A percentile compares a stretch with the other conserved stretches of the same genome.
Evolutionary conservation across 2,797 vertebrate species (phyloP).

Genomic region (Halcyon leucocephala): DNA sequence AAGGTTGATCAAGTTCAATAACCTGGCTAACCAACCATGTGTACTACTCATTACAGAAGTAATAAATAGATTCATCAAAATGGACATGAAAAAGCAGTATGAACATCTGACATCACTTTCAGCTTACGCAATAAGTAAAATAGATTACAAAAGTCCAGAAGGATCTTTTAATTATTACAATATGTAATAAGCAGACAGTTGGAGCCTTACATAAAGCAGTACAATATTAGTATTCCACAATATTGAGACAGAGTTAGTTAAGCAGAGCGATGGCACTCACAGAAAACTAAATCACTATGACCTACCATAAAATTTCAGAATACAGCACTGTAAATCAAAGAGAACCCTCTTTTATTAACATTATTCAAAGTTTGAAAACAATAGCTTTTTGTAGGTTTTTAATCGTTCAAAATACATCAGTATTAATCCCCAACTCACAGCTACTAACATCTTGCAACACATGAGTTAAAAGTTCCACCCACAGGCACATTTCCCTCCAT

Average conservation of each 20-base stretch:
- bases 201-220: not conserved
- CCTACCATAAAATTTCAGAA: not conserved
- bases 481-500: not conserved
- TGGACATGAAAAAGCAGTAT: conserved; percentile 83
- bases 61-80: conserved; percentile 95
- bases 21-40: conserved; percentile 93
- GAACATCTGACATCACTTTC: conserved; percentile 74
- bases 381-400: not conserved
- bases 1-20: conserved; percentile 96
- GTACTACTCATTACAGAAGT: conserved; percentile 89
- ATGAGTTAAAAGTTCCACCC: not conserved
- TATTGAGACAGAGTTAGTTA: not conserved
- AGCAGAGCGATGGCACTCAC: not conserved
- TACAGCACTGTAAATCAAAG: not conserved
- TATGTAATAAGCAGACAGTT: not conserved
- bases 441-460: not conserved
- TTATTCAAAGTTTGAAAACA: not conserved
- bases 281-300: not conserved
- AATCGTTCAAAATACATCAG: not conserved
- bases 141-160: conserved; percentile 20
- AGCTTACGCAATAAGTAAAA: conserved; percentile 58
- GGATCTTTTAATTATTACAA: conserved; percentile 1
- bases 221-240: not conserved
- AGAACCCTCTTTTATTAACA: not conserved
- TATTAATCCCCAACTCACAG: not conserved